Evolutionary conservation across 2,113 vertebrate species (phyloP).

Genomic region (Mobula hypostoma): DNA sequence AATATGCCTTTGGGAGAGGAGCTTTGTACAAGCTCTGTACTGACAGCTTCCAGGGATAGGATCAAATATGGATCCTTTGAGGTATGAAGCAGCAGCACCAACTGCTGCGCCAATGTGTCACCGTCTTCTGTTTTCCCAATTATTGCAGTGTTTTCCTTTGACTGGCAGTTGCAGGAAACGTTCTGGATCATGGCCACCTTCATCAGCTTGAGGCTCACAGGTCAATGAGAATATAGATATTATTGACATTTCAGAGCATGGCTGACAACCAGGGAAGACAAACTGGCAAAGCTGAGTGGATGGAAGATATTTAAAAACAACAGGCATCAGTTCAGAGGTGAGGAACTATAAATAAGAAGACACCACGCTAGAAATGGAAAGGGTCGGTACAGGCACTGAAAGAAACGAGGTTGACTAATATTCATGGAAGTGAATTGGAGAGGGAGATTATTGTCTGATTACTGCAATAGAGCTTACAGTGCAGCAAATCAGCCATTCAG

Average conservation of each 20-base stretch:
- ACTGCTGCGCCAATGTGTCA: too few species aligned
- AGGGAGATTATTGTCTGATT: not conserved
- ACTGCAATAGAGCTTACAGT: not conserved
- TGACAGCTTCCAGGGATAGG: too few species aligned
- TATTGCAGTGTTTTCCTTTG: not conserved
- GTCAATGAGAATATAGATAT: not conserved
- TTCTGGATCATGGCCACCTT: not conserved
- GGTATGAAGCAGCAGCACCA: too few species aligned
- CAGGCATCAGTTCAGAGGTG: not conserved
- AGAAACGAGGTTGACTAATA: not conserved
- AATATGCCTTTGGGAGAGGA: too few species aligned
- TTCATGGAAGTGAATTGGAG: not conserved
- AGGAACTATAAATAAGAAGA: not conserved
- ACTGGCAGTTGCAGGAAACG: not conserved
- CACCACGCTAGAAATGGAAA: not conserved
- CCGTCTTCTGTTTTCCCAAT: not conserved
- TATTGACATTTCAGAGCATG: not conserved
- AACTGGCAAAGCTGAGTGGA: not conserved
- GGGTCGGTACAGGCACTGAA: not conserved
- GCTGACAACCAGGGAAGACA: not conserved
- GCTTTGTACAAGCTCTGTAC: too few species aligned
- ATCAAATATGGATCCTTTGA: too few species aligned
- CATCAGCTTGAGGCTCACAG: not conserved
- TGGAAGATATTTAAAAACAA: not conserved
- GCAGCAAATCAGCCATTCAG: not conserved